A percentile compares a stretch with the other conserved stretches of the same genome.
These are phyloP conservation scores for Raillietiella orientalis DNA, from an alignment of 2,888 invertebrate species.

Conservation along the genomic window DNA sequence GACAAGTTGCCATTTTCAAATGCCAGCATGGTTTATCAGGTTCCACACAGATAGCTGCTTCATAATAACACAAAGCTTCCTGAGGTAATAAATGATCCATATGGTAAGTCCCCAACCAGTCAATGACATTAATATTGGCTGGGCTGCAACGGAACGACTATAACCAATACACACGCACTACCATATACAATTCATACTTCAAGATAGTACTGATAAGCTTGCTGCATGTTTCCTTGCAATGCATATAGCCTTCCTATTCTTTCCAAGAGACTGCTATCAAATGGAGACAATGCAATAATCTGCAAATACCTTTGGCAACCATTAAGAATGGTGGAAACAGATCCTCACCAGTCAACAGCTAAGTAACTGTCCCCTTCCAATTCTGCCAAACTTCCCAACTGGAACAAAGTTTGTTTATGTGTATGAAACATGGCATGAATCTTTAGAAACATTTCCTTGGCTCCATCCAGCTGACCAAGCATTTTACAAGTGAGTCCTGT, in stretches of 20 bases:
- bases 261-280: conserved; percentile 61
- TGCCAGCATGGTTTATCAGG: conserved; percentile 55
- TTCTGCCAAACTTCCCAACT: conserved; percentile 44
- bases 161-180: conserved; percentile 8
- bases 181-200: conserved; percentile 20
- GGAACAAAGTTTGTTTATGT: conserved; percentile 37
- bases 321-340: background rate
- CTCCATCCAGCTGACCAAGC: conserved; percentile 30
- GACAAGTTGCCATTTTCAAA: conserved; percentile 51
- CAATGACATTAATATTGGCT: conserved; percentile 37
- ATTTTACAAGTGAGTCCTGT: conserved; percentile 31
- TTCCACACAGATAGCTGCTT: conserved; percentile 37
- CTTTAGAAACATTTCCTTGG: conserved; percentile 44
- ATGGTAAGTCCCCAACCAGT: conserved; percentile 64
- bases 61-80: conserved; percentile 49
- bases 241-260: conserved; percentile 71
- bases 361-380: conserved; percentile 21
- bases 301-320: conserved; percentile 27
- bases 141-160: conserved; percentile 35
- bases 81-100: conserved; percentile 61
- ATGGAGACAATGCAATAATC: conserved; percentile 43
- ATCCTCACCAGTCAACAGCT: conserved; percentile 18
- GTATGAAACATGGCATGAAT: conserved; percentile 30
- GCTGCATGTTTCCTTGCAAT: conserved; percentile 59
- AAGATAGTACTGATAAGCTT: conserved; percentile 47